Conservation (phyloP, 2,888 invertebrate genomes). For the Odontocerum albicorne region DNA sequence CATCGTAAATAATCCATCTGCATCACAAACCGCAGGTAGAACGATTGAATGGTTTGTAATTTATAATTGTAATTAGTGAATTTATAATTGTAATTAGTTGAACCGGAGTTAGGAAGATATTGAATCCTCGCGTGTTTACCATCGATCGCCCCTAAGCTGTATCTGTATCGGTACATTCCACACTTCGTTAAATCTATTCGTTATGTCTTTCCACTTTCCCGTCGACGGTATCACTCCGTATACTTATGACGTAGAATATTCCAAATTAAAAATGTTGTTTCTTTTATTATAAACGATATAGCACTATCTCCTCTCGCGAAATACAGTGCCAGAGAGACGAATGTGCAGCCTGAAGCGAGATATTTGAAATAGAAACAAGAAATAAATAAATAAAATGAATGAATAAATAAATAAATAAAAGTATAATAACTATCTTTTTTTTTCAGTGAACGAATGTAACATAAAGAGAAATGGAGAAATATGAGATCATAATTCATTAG, state of each 20-base stretch:
- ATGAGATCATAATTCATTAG: background rate
- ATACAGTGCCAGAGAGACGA: slow-evolving; percentile 29
- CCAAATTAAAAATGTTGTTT: slow-evolving; percentile 37
- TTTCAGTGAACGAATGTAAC: background rate
- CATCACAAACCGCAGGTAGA: slow-evolving; percentile 40
- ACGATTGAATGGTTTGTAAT: slow-evolving; percentile 39
- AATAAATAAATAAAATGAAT: no score
- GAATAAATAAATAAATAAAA: background rate
- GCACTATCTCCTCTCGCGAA: slow-evolving; percentile 37
- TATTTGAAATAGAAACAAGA: slow-evolving; percentile 38
- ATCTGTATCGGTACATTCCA: slow-evolving; percentile 40
- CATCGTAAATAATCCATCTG: slow-evolving; percentile 40
- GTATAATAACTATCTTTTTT: background rate
- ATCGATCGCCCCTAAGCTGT: slow-evolving; percentile 39
- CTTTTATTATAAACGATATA: slow-evolving; percentile 35
- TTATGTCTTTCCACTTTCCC: slow-evolving; percentile 38
- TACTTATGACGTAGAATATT: slow-evolving; percentile 31
- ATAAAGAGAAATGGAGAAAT: background rate
- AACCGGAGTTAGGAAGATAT: slow-evolving; percentile 38
- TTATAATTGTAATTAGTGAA: slow-evolving; percentile 41
- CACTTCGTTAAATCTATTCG: slow-evolving; percentile 37
- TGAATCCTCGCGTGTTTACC: slow-evolving; percentile 40
- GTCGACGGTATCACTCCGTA: slow-evolving; percentile 35
- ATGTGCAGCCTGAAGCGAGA: slow-evolving; percentile 37
- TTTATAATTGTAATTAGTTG: slow-evolving; percentile 40